Evolutionary conservation across 1,140 invertebrate species (phyloP).

Genomic region (Rhynchophorus ferrugineus): DNA sequence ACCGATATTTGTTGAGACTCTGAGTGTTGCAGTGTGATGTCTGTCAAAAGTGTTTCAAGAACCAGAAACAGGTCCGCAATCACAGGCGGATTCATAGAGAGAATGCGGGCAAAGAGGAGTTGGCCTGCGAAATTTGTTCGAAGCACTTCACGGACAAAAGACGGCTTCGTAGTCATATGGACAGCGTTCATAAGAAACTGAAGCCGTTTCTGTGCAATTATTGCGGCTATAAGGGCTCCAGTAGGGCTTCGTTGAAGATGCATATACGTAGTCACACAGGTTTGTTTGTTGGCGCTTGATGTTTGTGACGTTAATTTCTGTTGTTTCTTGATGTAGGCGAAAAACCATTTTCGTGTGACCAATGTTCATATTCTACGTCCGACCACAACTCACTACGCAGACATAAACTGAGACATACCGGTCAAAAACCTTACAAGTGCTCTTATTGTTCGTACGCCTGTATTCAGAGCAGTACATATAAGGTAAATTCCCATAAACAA

Average conservation of each 20-base stretch:
- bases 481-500: conserved; percentile 31
- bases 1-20: not conserved
- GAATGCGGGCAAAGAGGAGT: conserved; percentile 25
- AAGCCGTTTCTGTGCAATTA: conserved; percentile 62
- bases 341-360: conserved; percentile 73
- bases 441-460: conserved; percentile 60
- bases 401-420: conserved; percentile 70
- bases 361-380: conserved; percentile 65
- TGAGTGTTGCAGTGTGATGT: conserved; percentile 44
- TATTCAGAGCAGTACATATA: conserved; percentile 61
- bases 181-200: conserved; percentile 59
- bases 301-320: too few species aligned
- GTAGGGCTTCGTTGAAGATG: conserved; percentile 55
- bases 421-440: conserved; percentile 64
- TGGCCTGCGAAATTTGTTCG: conserved; percentile 53
- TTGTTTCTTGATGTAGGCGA: conserved; percentile 52
- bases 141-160: conserved; percentile 51
- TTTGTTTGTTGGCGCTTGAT: too few species aligned
- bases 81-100: conserved; percentile 51
- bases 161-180: conserved; percentile 53
- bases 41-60: conserved; percentile 72
- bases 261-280: conserved; percentile 69
- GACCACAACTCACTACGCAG: conserved; percentile 77
- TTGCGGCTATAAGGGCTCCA: conserved; percentile 62
- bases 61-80: conserved; percentile 62